Percentiles rank a stretch among this genome's conserved stretches.
Evolutionary conservation across 2,113 vertebrate species (phyloP).

Genomic region (Shinisaurus crocodilurus): DNA sequence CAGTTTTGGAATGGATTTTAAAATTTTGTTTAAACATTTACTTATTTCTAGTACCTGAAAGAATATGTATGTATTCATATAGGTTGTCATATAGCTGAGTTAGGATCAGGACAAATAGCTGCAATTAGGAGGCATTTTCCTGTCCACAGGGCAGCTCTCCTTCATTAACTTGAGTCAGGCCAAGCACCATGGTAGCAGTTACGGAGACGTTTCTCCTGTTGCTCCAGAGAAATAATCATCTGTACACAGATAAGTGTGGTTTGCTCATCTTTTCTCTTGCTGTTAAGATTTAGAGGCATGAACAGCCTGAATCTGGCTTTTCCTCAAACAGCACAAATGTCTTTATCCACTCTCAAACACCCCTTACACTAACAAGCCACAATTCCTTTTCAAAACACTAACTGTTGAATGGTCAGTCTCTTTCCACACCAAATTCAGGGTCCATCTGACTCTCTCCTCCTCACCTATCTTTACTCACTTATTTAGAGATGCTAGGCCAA

Average conservation of each 20-base stretch:
- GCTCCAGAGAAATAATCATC: constrained; percentile 2
- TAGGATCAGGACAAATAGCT: background rate
- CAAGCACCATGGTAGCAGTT: background rate
- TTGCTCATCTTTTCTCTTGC: constrained; percentile 1
- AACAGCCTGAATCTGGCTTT: background rate
- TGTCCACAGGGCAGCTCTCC: background rate
- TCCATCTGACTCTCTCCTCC: background rate
- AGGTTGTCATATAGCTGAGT: background rate
- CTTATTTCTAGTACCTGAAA: background rate
- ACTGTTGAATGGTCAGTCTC: background rate
- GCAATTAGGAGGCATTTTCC: background rate
- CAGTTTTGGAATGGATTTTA: background rate
- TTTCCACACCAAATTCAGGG: background rate
- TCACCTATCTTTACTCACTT: too few species aligned
- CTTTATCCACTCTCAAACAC: background rate
- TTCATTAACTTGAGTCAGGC: background rate
- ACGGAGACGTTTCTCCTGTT: background rate
- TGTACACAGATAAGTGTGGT: constrained; percentile 14
- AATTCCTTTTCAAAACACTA: background rate
- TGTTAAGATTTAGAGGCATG: background rate
- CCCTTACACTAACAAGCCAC: background rate
- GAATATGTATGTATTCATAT: background rate
- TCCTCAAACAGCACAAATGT: background rate
- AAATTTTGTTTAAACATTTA: background rate
- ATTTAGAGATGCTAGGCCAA: background rate